Evolutionary conservation across 2,888 invertebrate species (phyloP), one percentile per base, ranked within the genome.

Genomic region (Entomobrya proxima): DNA sequence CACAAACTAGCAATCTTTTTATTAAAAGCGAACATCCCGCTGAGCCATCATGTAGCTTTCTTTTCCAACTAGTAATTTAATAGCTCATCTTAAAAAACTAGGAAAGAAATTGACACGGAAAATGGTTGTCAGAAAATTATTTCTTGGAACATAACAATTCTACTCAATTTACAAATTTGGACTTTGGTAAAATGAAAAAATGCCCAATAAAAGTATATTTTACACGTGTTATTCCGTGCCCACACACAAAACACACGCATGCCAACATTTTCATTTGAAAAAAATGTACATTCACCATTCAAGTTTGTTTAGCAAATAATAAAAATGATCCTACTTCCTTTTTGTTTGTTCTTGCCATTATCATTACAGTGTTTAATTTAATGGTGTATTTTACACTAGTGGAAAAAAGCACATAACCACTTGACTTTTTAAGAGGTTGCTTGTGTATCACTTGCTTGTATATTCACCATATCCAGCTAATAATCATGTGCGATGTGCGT

Each of bases 191-290:
- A 52, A 11, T 47, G 50, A 76, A 11, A 64, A 18, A n/a, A 18
- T n/a, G 7, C 27, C 1, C 35, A 64, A 40, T 55, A 72, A 58
- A 72, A 55, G 44, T 58, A 32, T 58, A 58, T 72, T 81, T 81
- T 81, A 81, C 80, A 81, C 80, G 80, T 81, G 80, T 81, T 72
- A 81, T 72, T 72, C 44, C 21, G 40, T 81, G 80, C 80, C 80
- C 80, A 81, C 80, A 69, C 67, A 67, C 37, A 40, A 7, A 40
- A 40, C 7, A 64, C 32, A 9, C 15, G 52, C 52, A 21, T 24
- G 24, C 3, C 55, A 4, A 30, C 35, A 4, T 30, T 18, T 35
- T 55, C 27, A 55, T 64, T 13, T 64, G 35, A 35, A 24, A 35
- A 6, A 61, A n/a, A 11, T 35, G 64, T 32, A n/a, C 18, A 18